These are phyloP conservation scores for Pseudococcus viburni DNA, from an alignment of 2,888 invertebrate species.

Conservation along the genomic window DNA sequence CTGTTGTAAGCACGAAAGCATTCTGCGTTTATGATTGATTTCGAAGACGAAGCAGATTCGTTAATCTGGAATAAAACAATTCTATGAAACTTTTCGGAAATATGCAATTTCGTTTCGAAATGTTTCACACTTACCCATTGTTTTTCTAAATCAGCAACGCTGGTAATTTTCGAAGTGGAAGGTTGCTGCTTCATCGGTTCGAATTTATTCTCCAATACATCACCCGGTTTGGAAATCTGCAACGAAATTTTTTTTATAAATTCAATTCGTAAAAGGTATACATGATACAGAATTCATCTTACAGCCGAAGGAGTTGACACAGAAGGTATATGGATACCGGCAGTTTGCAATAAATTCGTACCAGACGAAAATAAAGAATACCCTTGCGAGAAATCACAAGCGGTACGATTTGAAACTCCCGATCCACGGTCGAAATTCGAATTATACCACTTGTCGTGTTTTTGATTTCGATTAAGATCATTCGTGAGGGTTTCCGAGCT, in stretches of 20 bases:
- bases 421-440: not conserved
- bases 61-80: constrained; percentile 34
- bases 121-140: constrained; percentile 66
- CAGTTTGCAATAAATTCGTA: constrained; percentile 59
- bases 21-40: constrained; percentile 59
- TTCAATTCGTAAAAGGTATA: not conserved
- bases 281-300: not conserved
- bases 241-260: not conserved
- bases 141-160: constrained; percentile 67
- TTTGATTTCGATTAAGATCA: not conserved
- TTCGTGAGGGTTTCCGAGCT: constrained; percentile 50
- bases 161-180: constrained; percentile 65
- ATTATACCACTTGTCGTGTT: constrained; percentile 56
- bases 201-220: constrained; percentile 22
- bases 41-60: constrained; percentile 61
- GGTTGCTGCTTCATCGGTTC: constrained; percentile 59
- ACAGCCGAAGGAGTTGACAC: constrained; percentile 41
- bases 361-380: constrained; percentile 61
- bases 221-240: not conserved
- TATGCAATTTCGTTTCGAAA: not conserved
- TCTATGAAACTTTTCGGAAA: not conserved
- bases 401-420: not conserved
- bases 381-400: constrained; percentile 40
- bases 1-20: constrained; percentile 64
- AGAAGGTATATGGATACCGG: constrained; percentile 64